Base-by-base conservation (phyloP, 2,113 vertebrate genomes). In the Chunga burmeisteri region DNA sequence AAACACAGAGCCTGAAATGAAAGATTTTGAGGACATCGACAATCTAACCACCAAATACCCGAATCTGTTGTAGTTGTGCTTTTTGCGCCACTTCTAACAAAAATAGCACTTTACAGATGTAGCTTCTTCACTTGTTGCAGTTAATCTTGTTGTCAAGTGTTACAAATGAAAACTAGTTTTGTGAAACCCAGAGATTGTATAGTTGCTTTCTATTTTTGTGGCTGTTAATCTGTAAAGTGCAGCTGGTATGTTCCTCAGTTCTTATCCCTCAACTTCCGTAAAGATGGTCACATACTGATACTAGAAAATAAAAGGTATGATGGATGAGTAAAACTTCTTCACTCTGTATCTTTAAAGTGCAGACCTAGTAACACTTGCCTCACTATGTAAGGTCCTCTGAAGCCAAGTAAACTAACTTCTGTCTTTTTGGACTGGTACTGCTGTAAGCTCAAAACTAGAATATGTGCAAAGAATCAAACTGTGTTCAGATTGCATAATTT, bases 1-100 rank as follows among this genome's bases (percentile, higher is more conserved):
- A 98, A 99, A 84, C 98, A 99, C 97, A 98, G 98, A 53, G 98
- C 97, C 96, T 98, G 97, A 99, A 95, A 42, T 23, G 7, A 42
- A 73, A 71, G 6, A 42, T 38, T 27, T 30, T 40, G 96, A 70
- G 55, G 89, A 77, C 30, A 46, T 21, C 46, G 29, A 93, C 82
- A 94, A 74, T 89, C 80, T 50, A 52, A 73, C 66, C 49, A 88
- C 85, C 27, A 8, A 96, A 95, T 93, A 85, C 88, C 27, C 81
- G 93, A 62, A 83, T 78, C 94, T 26, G 72, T 95, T 96, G 91
- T 96, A 96, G 97, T 77, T 92, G 92, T 95, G 92, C 93, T 97
- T 97, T 96, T 79, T 95, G 94, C 95, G 95, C 94, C 96, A 94
- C 94, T 95, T 77, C 16, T 97, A 96, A 97, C 94, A 94, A 79